Evolutionary conservation across 2,888 invertebrate species (phyloP).

Genomic region (Lepidochitona cinerea): DNA sequence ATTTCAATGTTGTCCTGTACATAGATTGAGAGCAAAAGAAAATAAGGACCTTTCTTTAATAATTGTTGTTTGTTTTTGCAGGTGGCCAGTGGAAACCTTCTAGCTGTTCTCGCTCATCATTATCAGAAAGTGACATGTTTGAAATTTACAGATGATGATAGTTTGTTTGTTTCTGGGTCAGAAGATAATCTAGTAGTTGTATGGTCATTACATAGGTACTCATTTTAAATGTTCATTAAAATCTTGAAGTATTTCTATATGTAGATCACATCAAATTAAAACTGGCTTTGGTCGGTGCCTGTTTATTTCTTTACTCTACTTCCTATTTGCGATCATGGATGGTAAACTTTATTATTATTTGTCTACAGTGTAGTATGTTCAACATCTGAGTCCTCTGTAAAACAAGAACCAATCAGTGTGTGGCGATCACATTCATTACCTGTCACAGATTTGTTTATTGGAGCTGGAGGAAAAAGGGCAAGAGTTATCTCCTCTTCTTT

Average conservation of each 20-base stretch:
- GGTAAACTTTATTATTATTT: background rate
- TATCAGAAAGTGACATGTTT: conserved; percentile 85
- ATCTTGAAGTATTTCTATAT: too few species aligned
- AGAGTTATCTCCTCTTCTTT: conserved; percentile 83
- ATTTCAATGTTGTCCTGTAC: too few species aligned
- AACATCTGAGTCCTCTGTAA: conserved; percentile 23
- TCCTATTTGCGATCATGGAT: too few species aligned
- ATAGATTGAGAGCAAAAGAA: too few species aligned
- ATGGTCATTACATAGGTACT: conserved; percentile 75
- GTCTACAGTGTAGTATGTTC: conserved; percentile 39
- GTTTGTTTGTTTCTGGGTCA: conserved; percentile 84
- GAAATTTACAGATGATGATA: conserved; percentile 82
- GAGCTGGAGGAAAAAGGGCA: conserved; percentile 79
- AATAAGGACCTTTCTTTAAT: too few species aligned
- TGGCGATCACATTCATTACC: conserved; percentile 86
- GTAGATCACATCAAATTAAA: too few species aligned
- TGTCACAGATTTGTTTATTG: conserved; percentile 84
- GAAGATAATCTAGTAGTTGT: conserved; percentile 88
- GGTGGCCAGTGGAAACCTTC: conserved; percentile 79
- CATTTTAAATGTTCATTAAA: too few species aligned
- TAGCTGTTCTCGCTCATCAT: conserved; percentile 81
- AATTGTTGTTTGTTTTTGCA: conserved; percentile 35
- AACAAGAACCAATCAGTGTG: conserved; percentile 38
- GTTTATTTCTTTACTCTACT: too few species aligned
- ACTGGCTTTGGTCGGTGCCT: too few species aligned